These are phyloP conservation scores for Kryphioiulus occultus DNA, from an alignment of 2,888 invertebrate genomes.

Conservation along the genomic window DNA sequence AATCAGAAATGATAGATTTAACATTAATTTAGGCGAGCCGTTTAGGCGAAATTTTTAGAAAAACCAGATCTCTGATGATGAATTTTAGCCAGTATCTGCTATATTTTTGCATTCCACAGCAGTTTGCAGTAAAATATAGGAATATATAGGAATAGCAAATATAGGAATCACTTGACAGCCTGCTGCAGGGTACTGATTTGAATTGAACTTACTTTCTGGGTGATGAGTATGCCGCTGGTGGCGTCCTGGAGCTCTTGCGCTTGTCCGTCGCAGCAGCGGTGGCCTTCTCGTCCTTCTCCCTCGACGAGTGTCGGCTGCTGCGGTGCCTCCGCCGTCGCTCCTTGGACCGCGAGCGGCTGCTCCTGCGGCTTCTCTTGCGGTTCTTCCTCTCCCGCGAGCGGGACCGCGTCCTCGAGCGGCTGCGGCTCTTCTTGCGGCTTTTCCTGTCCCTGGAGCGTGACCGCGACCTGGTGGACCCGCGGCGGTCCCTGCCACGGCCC, in stretches of 20 bases:
- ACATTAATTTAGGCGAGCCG: too few species aligned
- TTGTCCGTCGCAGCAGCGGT: not conserved
- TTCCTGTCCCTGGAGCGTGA: not conserved
- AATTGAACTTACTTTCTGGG: slow-evolving; percentile 39
- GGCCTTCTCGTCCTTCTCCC: not conserved
- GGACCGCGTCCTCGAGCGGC: slow-evolving; percentile 26
- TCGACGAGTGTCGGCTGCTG: not conserved
- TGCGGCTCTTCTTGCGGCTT: not conserved
- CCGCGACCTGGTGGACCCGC: not conserved
- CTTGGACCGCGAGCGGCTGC: slow-evolving; percentile 33
- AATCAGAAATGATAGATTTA: too few species aligned
- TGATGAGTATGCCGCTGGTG: slow-evolving; percentile 14
- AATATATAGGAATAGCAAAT: too few species aligned
- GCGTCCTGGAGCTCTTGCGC: slow-evolving; percentile 28
- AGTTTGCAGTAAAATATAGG: too few species aligned
- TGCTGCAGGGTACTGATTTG: too few species aligned
- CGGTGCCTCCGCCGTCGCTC: not conserved
- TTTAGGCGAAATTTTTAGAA: too few species aligned
- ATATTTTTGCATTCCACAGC: too few species aligned
- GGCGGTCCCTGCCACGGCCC: not conserved
- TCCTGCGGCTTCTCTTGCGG: not conserved
- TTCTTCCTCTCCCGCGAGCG: not conserved
- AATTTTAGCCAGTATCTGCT: too few species aligned
- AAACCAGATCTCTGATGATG: too few species aligned
- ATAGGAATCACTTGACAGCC: too few species aligned